These are phyloP conservation scores for Hedya salicella DNA, from an alignment of 2,888 invertebrate genomes.

Conservation along the genomic window DNA sequence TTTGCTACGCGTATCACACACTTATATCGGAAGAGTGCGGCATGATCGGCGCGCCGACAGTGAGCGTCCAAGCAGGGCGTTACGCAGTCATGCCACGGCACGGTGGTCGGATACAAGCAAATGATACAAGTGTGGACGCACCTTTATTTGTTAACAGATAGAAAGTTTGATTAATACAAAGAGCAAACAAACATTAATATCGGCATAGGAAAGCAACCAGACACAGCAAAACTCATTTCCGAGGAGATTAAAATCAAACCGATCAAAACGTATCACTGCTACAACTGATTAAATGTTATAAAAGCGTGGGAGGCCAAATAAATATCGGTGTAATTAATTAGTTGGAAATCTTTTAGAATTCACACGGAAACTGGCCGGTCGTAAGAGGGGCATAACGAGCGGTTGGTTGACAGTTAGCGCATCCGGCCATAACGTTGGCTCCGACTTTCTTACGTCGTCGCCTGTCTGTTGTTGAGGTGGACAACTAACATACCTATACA, in stretches of 20 bases:
- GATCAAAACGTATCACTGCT: slow-evolving; percentile 30
- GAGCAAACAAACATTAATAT: slow-evolving; percentile 15
- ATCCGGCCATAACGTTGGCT: slow-evolving; percentile 36
- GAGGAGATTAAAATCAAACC: slow-evolving; percentile 29
- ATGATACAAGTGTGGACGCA: too few relatives aligned
- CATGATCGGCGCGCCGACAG: too few relatives aligned
- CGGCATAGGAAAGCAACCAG: slow-evolving; percentile 27
- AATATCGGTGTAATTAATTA: slow-evolving; percentile 37
- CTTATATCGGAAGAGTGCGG: too few relatives aligned
- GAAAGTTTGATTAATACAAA: slow-evolving; percentile 33
- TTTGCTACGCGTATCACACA: too few relatives aligned
- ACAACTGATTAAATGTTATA: slow-evolving; percentile 19
- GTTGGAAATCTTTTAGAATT: slow-evolving; percentile 31
- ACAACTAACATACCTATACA: not conserved
- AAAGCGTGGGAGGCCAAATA: slow-evolving; percentile 33
- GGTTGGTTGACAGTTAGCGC: slow-evolving; percentile 36
- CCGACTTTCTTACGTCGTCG: slow-evolving; percentile 31
- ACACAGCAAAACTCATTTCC: slow-evolving; percentile 32
- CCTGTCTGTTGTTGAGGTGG: slow-evolving; percentile 3
- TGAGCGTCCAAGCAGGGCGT: too few relatives aligned
- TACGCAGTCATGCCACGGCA: too few relatives aligned
- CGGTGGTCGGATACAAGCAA: too few relatives aligned
- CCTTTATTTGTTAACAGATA: slow-evolving; percentile 1
- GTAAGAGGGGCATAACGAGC: slow-evolving; percentile 29
- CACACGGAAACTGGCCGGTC: slow-evolving; percentile 40